Evolutionary conservation across 2,797 vertebrate species (phyloP).

Genomic region (Valencia hispanica): DNA sequence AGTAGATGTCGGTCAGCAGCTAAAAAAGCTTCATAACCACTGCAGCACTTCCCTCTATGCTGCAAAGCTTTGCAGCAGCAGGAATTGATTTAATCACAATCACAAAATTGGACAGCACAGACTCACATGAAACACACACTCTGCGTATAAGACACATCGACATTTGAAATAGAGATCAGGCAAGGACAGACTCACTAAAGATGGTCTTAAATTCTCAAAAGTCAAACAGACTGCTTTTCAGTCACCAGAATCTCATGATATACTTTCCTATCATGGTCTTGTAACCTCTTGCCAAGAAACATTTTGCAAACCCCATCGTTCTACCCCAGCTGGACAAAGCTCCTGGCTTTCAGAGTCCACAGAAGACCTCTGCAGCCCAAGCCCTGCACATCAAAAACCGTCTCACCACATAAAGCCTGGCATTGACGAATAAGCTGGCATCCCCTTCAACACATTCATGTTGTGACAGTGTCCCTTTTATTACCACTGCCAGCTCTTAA

Average conservation of each 20-base stretch:
- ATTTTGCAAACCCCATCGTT: conserved; percentile 47
- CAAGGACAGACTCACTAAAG: conserved; percentile 17
- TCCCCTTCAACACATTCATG: conserved; percentile 72
- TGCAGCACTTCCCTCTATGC: conserved; percentile 58
- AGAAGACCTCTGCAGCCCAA: conserved; percentile 56
- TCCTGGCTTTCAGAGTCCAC: conserved; percentile 67
- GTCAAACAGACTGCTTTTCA: conserved; percentile 29
- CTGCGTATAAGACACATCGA: conserved; percentile 42
- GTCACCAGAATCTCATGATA: conserved; percentile 20
- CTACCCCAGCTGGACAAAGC: conserved; percentile 74
- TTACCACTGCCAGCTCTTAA: conserved; percentile 78
- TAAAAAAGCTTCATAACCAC: conserved; percentile 42
- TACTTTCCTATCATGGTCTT: conserved; percentile 10
- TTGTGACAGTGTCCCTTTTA: conserved; percentile 81
- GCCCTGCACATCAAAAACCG: conserved; percentile 74
- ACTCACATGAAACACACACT: conserved; percentile 28
- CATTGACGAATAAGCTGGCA: conserved; percentile 81
- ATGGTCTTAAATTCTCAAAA: conserved; percentile 27
- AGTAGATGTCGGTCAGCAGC: conserved; percentile 32
- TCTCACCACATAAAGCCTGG: conserved; percentile 75
- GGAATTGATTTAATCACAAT: conserved; percentile 63
- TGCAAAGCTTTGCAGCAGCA: conserved; percentile 65
- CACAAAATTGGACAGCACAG: conserved; percentile 38
- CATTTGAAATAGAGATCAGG: conserved; percentile 31
- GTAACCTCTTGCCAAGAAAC: conserved; percentile 28